phyloP scores from a whole-genome alignment of 2,113 vertebrate genomes.

The Petaurus breviceps region DNA sequence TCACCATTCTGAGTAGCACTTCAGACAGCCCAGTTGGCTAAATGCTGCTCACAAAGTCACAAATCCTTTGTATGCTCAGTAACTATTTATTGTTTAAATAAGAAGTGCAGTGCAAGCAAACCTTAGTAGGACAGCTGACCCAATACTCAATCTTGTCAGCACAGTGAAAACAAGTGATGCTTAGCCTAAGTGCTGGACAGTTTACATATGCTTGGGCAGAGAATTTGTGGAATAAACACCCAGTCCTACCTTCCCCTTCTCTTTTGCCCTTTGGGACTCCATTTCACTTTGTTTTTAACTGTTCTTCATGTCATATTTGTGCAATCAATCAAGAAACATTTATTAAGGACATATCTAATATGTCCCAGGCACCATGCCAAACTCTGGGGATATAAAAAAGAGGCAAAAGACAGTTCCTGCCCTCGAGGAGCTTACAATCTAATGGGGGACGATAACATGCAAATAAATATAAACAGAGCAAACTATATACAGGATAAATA shows the following conservation, averaged over 20 bases:
- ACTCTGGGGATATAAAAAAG: background rate
- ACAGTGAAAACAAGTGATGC: background rate
- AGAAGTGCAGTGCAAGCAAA: background rate
- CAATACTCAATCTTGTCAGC: background rate
- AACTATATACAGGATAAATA: background rate
- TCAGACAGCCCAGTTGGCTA: rapidly evolving
- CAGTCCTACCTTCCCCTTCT: background rate
- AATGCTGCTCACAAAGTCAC: background rate
- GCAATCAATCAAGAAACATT: background rate
- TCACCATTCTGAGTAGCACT: background rate
- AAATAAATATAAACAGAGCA: background rate
- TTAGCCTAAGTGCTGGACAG: background rate
- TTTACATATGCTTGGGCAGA: background rate
- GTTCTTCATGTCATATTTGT: background rate
- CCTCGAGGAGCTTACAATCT: background rate
- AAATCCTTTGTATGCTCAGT: background rate
- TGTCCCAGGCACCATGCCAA: background rate
- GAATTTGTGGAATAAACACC: rapidly evolving
- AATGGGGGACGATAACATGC: background rate
- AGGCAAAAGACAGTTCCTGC: background rate
- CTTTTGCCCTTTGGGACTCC: background rate
- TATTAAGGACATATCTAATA: background rate
- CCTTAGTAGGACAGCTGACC: background rate
- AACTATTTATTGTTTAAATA: background rate
- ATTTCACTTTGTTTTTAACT: background rate